These are phyloP conservation scores for Chaitophorus viminalis DNA, from an alignment of 2,888 invertebrate species.

Conservation along the genomic window DNA sequence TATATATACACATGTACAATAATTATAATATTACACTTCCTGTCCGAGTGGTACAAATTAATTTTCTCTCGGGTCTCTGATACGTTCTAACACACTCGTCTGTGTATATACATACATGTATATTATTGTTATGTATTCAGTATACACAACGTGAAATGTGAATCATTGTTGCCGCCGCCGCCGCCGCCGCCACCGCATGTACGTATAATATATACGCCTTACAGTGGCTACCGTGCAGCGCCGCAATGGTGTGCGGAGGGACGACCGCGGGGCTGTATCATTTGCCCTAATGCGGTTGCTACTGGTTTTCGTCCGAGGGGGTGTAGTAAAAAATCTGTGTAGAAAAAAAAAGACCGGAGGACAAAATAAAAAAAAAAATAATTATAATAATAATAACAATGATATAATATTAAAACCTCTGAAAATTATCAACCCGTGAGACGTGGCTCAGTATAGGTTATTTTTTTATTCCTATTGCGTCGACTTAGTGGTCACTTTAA, in stretches of 20 bases:
- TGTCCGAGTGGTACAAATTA: conserved; percentile 2
- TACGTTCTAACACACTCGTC: no score
- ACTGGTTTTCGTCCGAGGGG: conserved; percentile 50
- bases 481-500: conserved; percentile 19
- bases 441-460: neutral
- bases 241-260: neutral
- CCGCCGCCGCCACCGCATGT: neutral
- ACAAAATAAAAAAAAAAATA: neutral
- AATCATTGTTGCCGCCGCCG: neutral
- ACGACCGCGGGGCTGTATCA: conserved; percentile 17
- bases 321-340: conserved; percentile 13
- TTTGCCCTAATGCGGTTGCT: conserved; percentile 44
- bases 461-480: neutral
- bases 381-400: neutral
- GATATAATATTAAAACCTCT: conserved; percentile 3
- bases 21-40: neutral
- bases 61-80: conserved; percentile 24
- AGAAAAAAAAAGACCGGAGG: neutral
- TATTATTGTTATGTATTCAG: conserved; percentile 47
- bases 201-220: neutral
- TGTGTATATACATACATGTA: no score
- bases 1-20: no score
- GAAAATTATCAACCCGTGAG: conserved; percentile 1
- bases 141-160: conserved; percentile 14
- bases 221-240: conserved; percentile 14